phyloP scores from a whole-genome alignment of 2,797 vertebrate species.

The Onychomys arenicola region DNA sequence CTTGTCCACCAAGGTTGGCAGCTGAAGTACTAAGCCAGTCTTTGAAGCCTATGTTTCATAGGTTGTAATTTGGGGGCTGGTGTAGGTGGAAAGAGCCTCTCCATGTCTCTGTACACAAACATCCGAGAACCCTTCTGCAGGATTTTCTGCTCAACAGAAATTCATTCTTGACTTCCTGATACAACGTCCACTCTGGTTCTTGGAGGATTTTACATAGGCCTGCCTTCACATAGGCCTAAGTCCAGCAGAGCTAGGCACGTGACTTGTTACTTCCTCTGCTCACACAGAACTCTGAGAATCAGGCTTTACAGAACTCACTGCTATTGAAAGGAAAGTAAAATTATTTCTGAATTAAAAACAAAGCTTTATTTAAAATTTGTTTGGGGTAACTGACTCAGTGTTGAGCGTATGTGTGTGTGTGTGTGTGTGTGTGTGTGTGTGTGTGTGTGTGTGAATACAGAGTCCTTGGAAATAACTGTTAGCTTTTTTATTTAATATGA shows the following conservation, averaged over 20 bases:
- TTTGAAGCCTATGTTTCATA: neutral
- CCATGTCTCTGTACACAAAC: neutral
- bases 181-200: neutral
- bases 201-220: neutral
- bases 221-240: neutral
- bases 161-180: constrained; percentile 2
- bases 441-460: neutral
- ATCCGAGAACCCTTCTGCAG: neutral
- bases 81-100: neutral
- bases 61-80: neutral
- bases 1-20: neutral
- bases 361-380: neutral
- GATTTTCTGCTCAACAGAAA: neutral
- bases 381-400: neutral
- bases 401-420: neutral
- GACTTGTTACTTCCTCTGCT: neutral
- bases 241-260: neutral
- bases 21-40: neutral
- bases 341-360: neutral
- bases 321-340: constrained; percentile 35
- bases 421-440: neutral
- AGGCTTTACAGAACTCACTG: neutral
- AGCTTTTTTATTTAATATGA: neutral
- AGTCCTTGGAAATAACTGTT: neutral
- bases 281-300: neutral